Percentiles rank a stretch among this genome's conserved stretches.
phyloP scores from a whole-genome alignment of 2,888 invertebrate species.

The Nemapogon koenigi region DNA sequence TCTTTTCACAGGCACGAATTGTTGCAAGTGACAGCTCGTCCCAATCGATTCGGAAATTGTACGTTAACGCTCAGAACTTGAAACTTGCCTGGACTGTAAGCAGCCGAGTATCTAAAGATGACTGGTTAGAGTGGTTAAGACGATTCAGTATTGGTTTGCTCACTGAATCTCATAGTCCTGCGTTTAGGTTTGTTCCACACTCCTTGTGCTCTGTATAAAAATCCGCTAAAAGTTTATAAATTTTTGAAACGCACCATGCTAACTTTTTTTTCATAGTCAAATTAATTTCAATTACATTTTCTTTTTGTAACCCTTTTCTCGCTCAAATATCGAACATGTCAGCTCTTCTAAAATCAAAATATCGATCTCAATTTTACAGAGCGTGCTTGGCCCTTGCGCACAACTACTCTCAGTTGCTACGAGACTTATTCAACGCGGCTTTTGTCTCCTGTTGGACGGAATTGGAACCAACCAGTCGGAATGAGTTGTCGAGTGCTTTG shows the following conservation, averaged over 20 bases:
- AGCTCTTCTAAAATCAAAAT: no score
- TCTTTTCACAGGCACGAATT: slow-evolving; percentile 38
- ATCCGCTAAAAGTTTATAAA: no score
- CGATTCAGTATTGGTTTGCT: slow-evolving; percentile 91
- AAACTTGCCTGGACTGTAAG: slow-evolving; percentile 93
- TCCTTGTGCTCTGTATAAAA: no score
- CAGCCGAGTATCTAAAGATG: slow-evolving; percentile 93
- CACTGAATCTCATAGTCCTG: slow-evolving; percentile 95
- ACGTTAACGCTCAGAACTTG: slow-evolving; percentile 83
- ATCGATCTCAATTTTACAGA: no score
- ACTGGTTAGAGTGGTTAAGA: slow-evolving; percentile 98
- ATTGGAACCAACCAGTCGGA: slow-evolving; percentile 78
- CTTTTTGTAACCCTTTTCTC: no score
- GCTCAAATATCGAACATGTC: no score
- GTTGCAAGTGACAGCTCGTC: slow-evolving; percentile 67
- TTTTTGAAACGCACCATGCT: no score
- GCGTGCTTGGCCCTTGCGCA: slow-evolving; percentile 93
- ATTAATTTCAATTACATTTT: no score
- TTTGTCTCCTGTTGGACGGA: slow-evolving; percentile 99
- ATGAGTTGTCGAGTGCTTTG: slow-evolving; percentile 84
- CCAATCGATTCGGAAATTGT: slow-evolving; percentile 79
- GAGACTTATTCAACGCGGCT: slow-evolving; percentile 97
- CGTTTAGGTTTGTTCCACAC: slow-evolving; percentile 64
- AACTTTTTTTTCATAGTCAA: no score
- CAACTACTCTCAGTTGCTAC: slow-evolving; percentile 92